Base-by-base conservation (phyloP, 2,113 vertebrate species). In the Aythya baeri region DNA sequence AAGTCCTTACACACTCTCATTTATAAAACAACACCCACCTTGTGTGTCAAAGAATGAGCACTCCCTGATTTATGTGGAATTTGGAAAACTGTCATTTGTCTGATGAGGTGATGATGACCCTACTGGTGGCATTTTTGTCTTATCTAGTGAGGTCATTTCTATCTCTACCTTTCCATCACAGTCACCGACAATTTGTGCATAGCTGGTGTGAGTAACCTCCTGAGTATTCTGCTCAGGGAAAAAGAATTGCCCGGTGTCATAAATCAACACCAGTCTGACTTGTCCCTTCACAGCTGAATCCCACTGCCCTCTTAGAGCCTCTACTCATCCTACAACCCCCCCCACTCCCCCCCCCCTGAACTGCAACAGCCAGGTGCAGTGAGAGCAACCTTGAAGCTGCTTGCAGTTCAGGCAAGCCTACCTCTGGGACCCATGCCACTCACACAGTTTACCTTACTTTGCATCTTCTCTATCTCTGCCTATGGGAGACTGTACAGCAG, bases 121-220 rank as follows among this genome's bases (percentile, higher is more conserved):
- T 11, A 44, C 36, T 67, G 50, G 22, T 54, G 31, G 13, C 55
- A 43, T 52, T 82, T 78, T 71, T 32, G 29, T 31, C 27, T 12
- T n/a, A 5, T 11, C 5, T 44, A 17, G 36, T 43, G 34, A 71
- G 31, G 4, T 22, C 0, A 0, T 49, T 83, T 13, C 32, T 75
- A 16, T 3, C 9, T 58, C 27, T 68, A 58, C n/a, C 13, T 6
- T 80, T 84, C 32, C 61, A 21, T 38, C 59, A 59, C 3, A 4
- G 36, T 34, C 38, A 16, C 50, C 74, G 72, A 59, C 70, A 57
- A 10, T 54, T 76, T 82, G 11, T 46, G 41, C 1, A 0, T 11
- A 74, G 65, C 1, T 77, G 63, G 55, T 4, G 57, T 27, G 75
- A 70, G 13, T 4, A 71, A 9, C 4, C 7, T 67, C 41, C 52